Percentiles rank a stretch among this genome's conserved stretches.
phyloP scores from a whole-genome alignment of 1,140 invertebrate genomes.

The Wasmannia auropunctata region DNA sequence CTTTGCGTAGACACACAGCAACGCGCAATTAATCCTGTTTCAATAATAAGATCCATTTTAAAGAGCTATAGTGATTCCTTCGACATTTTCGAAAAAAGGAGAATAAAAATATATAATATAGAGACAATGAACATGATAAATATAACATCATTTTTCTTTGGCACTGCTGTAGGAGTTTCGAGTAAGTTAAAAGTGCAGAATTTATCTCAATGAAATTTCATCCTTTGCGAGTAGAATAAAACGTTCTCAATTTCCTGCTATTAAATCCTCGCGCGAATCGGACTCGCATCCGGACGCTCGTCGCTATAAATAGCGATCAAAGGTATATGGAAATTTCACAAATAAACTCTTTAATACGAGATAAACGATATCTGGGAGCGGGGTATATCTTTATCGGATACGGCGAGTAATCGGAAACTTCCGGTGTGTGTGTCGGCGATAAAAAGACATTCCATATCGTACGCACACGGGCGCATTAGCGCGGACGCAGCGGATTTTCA shows the following conservation, averaged over 20 bases:
- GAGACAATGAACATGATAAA: neutral
- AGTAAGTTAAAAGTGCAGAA: constrained; percentile 14
- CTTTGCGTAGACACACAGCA: neutral
- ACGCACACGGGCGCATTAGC: too few relatives aligned
- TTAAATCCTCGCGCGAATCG: neutral
- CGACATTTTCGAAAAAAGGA: neutral
- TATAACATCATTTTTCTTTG: neutral
- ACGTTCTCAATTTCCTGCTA: neutral
- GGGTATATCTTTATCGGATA: neutral
- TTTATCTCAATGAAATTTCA: neutral
- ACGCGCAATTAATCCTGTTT: neutral
- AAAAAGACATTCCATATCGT: neutral
- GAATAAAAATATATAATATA: neutral
- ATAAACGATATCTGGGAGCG: neutral
- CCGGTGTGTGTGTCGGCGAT: neutral
- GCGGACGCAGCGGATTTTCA: neutral
- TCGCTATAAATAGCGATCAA: neutral
- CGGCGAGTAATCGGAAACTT: neutral
- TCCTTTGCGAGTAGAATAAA: neutral
- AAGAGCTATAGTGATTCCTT: neutral
- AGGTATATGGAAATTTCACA: neutral
- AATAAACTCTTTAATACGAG: neutral
- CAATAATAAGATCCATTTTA: neutral
- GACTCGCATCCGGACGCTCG: neutral
- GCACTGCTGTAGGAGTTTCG: neutral